Base-by-base conservation (phyloP, 1,140 invertebrate genomes). In the Brachionus sp. region DNA sequence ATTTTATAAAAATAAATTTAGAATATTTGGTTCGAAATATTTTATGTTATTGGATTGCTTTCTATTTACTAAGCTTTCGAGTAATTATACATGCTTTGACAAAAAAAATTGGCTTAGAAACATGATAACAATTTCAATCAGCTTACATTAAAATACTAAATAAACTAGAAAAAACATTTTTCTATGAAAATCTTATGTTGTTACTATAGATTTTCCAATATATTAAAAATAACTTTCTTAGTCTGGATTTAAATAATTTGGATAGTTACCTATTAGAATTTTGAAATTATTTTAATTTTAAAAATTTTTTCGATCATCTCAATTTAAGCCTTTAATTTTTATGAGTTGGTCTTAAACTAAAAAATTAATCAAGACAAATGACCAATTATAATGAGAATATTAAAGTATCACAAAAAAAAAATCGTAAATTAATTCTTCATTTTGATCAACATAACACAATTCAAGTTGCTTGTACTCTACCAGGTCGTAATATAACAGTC, bases 371-470 rank as follows among this genome's bases (percentile, higher is more conserved):
- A n/a, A 70, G 12, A 16, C 66, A 70, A 33, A 70, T 70, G 66
- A 75, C 70, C 39, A 75, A 75, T 75, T 75, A 23, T 2, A 46
- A 33, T 75, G 42, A 75, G 5, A 44, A 39, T 25, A 23, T 46
- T 0, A 75, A 44, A 12, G 19, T 25, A 3, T 10, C n/a, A 3
- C 16, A 53, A 25, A 53, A 78, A 78, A 78, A 50, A 53, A 0
- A 29, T 9, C 37, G 66, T 35, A 70, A 70, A 39, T 39, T 80
- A 19, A 37, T 80, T 62, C 50, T 80, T 62, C 77, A 80, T 23
- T 80, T 80, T 62, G 77, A 80, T 29, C 77, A 80, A 37, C 77
- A 80, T 16, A 80, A 80, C 25, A 80, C 77, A 12, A 80, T 80
- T n/a, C 77, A 80, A 44, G 77, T 80, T 25, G 77, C 77, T 37